Conservation (phyloP, 2,888 invertebrate genomes). For the Dynastes maya region DNA sequence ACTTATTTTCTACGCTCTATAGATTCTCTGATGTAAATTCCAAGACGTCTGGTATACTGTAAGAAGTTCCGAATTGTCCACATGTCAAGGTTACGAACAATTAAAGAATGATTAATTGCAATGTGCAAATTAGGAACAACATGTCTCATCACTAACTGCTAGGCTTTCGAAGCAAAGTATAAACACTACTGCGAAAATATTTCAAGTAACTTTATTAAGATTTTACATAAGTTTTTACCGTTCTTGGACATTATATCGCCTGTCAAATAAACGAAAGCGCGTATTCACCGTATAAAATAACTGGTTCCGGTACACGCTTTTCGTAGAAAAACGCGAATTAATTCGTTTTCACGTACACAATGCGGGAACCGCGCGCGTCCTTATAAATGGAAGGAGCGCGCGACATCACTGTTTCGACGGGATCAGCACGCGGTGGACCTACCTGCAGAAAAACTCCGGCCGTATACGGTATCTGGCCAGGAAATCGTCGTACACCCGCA, state of each 20-base stretch:
- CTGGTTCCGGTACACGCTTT: conserved; percentile 39
- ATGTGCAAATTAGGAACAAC: too few relatives aligned
- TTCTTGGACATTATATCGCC: conserved; percentile 12
- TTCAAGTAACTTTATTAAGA: background rate
- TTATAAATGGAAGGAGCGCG: conserved; percentile 9
- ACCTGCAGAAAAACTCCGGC: conserved; percentile 85
- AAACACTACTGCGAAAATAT: background rate
- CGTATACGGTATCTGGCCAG: conserved; percentile 79
- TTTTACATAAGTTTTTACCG: background rate
- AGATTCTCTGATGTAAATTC: too few relatives aligned
- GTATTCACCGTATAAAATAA: conserved; percentile 27
- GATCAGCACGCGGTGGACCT: conserved; percentile 42
- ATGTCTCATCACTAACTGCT: too few relatives aligned
- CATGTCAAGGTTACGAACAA: too few relatives aligned
- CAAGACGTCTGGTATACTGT: too few relatives aligned
- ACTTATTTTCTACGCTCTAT: too few relatives aligned
- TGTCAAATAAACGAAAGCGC: conserved; percentile 23
- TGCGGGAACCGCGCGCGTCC: background rate
- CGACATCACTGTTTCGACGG: conserved; percentile 44
- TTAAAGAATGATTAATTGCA: too few relatives aligned
- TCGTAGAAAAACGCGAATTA: conserved; percentile 36
- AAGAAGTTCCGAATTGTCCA: too few relatives aligned
- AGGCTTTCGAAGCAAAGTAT: too few relatives aligned
- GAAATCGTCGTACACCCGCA: conserved; percentile 77
- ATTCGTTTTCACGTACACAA: conserved; percentile 34